phyloP scores from a whole-genome alignment of 2,797 vertebrate genomes.

The Poecilia picta region DNA sequence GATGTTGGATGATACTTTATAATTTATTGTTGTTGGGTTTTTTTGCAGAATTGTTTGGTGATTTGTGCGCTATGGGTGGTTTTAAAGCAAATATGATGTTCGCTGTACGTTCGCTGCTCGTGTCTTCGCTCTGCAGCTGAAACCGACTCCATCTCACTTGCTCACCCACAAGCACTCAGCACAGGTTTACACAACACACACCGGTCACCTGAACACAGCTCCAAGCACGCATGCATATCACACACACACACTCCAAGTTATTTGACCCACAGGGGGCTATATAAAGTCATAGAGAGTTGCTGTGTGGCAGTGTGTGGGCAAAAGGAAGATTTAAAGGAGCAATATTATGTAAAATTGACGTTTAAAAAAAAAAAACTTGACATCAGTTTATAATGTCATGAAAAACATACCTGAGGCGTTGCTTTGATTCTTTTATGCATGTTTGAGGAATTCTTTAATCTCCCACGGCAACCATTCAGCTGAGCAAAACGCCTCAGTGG shows the following conservation, averaged over 20 bases:
- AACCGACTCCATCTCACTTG: slow-evolving; percentile 42
- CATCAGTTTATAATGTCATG: no score
- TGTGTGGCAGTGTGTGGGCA: slow-evolving; percentile 27
- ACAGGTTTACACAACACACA: slow-evolving; percentile 22
- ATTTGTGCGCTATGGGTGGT: slow-evolving; percentile 35
- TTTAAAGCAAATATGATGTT: slow-evolving; percentile 20
- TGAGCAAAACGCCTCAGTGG: no score
- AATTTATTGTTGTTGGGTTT: neutral
- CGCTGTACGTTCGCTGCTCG: slow-evolving; percentile 21
- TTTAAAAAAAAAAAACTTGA: no score
- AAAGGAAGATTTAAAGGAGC: slow-evolving; percentile 10
- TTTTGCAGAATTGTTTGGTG: slow-evolving; percentile 23
- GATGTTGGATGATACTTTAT: slow-evolving; percentile 4
- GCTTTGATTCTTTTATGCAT: no score
- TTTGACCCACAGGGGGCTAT: slow-evolving; percentile 39
- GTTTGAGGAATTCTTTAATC: no score
- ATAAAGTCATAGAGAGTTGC: slow-evolving; percentile 45
- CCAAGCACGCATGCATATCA: slow-evolving; percentile 17
- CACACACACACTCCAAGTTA: slow-evolving; percentile 14
- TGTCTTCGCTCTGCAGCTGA: slow-evolving; percentile 66
- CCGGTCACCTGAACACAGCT: slow-evolving; percentile 18
- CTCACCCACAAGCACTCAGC: slow-evolving; percentile 35
- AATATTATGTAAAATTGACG: no score
- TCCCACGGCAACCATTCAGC: no score
- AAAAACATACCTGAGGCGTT: no score